These are phyloP conservation scores for Macrosteles quadrilineatus DNA, from an alignment of 1,140 invertebrate genomes.

Conservation along the genomic window DNA sequence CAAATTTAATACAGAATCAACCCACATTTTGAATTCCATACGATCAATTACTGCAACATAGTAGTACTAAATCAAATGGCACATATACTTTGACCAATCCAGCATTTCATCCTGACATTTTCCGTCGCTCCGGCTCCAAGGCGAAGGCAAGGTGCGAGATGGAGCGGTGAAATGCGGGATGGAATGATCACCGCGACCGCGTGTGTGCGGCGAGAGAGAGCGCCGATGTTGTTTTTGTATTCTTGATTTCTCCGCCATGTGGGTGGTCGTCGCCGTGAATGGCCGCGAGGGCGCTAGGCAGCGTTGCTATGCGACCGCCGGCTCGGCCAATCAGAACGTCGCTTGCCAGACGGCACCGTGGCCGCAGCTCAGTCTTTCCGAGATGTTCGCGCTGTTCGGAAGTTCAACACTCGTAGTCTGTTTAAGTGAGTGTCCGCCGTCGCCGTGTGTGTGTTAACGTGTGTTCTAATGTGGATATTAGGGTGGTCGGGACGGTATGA, in stretches of 20 bases:
- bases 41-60: no score
- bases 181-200: neutral
- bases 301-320: constrained; percentile 30
- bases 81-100: no score
- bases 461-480: constrained; percentile 32
- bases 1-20: no score
- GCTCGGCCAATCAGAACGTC: constrained; percentile 20
- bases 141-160: no score
- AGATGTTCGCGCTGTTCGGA: constrained; percentile 11
- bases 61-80: no score
- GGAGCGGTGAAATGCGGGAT: constrained; percentile 2
- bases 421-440: constrained; percentile 2
- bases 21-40: no score
- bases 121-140: no score
- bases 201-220: constrained; percentile 22
- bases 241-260: constrained; percentile 35
- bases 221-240: constrained; percentile 34
- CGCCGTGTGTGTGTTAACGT: constrained; percentile 10
- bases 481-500: constrained; percentile 32
- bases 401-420: neutral
- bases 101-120: no score
- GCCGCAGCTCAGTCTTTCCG: constrained; percentile 20
- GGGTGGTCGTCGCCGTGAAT: constrained; percentile 32
- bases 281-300: constrained; percentile 23
- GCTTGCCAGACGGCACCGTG: neutral